Percentiles rank a stretch among this genome's conserved stretches.
Evolutionary conservation across 92 coral and sea anemone species (phyloP).

Genomic region (Anthopleura xanthogrammica): DNA sequence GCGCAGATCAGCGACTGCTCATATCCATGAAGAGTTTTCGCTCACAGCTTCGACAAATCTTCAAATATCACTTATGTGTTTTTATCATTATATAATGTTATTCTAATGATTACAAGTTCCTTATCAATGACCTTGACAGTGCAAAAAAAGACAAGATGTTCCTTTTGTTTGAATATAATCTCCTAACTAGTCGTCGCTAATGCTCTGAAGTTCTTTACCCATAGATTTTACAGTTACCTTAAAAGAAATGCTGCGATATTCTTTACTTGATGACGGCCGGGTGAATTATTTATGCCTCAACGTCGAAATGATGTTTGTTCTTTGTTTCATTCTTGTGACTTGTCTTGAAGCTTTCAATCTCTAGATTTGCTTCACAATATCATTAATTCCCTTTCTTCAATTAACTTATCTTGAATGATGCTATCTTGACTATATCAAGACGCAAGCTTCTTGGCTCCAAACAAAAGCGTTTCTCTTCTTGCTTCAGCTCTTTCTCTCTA

Average conservation of each 20-base stretch:
- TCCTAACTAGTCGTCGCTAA: not conserved
- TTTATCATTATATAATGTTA: not conserved
- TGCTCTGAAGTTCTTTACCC: no score
- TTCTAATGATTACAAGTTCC: not conserved
- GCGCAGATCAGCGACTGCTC: no score
- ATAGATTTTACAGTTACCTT: no score
- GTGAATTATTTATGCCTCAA: not conserved
- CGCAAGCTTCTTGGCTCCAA: not conserved
- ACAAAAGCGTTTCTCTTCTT: not conserved
- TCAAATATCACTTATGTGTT: not conserved
- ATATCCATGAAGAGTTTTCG: not conserved
- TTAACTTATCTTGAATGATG: not conserved
- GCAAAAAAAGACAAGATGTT: not conserved
- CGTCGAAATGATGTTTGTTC: not conserved
- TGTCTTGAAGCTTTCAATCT: not conserved
- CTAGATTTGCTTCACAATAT: not conserved
- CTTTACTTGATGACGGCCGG: not conserved
- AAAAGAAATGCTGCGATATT: no score
- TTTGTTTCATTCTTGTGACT: not conserved
- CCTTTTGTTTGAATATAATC: not conserved
- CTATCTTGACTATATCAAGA: not conserved
- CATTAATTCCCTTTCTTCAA: not conserved
- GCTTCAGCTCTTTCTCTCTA: not conserved
- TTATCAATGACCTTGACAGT: not conserved
- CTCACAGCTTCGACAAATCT: not conserved